Conservation (phyloP, 2,888 invertebrate species). For the Drosophila antonietae region DNA sequence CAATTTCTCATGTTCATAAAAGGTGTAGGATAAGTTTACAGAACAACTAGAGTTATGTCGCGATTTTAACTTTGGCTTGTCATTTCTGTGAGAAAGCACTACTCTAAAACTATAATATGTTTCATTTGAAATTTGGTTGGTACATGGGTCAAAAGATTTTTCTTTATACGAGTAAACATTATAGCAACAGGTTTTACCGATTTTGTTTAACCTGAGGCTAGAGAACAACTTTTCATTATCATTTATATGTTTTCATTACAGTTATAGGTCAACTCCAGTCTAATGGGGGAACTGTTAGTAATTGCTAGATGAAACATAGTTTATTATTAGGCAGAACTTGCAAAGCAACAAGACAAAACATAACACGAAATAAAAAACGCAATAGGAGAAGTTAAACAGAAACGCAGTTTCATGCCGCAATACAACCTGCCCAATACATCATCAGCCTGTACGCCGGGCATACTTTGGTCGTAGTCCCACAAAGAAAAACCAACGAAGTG, state of each 20-base stretch:
- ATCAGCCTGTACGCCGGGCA: slow-evolving; percentile 91
- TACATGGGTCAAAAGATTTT: neutral
- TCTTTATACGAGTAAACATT: neutral
- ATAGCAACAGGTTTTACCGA: neutral
- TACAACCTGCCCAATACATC: slow-evolving; percentile 94
- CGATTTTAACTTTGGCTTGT: neutral
- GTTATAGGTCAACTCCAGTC: slow-evolving; percentile 3
- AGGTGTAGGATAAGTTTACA: neutral
- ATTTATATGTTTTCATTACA: neutral
- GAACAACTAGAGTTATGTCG: neutral
- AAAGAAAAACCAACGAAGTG: slow-evolving; percentile 91
- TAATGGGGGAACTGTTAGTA: neutral
- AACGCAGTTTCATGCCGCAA: slow-evolving; percentile 60
- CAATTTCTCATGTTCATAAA: neutral
- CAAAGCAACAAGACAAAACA: slow-evolving; percentile 26
- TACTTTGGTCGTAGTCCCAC: slow-evolving; percentile 94
- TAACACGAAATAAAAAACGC: slow-evolving; percentile 34
- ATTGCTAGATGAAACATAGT: neutral
- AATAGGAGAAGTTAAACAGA: slow-evolving; percentile 32
- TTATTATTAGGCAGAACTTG: slow-evolving; percentile 12
- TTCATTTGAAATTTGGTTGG: neutral
- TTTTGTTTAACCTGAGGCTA: neutral
- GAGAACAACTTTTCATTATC: neutral
- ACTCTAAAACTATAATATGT: neutral
- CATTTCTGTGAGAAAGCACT: neutral